These are phyloP conservation scores for Stictonetta naevosa DNA, from an alignment of 2,113 vertebrate species.

Conservation along the genomic window DNA sequence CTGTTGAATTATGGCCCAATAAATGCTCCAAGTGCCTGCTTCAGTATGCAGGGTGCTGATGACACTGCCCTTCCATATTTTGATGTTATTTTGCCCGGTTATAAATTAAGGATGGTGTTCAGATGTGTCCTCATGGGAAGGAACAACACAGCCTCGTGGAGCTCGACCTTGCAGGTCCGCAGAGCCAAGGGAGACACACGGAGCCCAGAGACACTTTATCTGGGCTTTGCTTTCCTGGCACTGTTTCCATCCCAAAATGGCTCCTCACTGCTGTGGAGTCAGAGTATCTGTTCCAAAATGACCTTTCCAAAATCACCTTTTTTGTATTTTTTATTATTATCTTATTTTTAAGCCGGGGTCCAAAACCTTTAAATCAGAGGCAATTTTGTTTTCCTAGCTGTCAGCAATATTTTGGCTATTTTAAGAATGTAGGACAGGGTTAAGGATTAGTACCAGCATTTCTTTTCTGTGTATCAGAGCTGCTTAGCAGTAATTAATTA, in stretches of 20 bases:
- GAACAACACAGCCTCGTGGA: not conserved
- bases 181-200: not conserved
- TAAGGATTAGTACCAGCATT: constrained; percentile 84
- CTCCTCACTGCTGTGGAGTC: fast-evolving
- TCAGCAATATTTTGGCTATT: constrained; percentile 84
- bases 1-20: not conserved
- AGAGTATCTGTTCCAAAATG: not conserved
- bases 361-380: constrained; percentile 50
- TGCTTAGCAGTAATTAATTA: constrained; percentile 88
- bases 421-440: constrained; percentile 86
- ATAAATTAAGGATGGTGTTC: not conserved
- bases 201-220: not conserved
- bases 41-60: not conserved
- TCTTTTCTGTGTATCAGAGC: constrained; percentile 84
- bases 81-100: not conserved
- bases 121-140: fast-evolving
- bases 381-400: constrained; percentile 80
- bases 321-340: not conserved
- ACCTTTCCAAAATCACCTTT: not conserved
- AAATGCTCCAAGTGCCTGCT: not conserved
- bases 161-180: not conserved
- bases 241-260: not conserved
- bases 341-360: not conserved
- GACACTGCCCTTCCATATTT: not conserved
- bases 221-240: not conserved